These are phyloP conservation scores for Petrocephalus zakoni DNA, from an alignment of 2,113 vertebrate species.

Conservation along the genomic window DNA sequence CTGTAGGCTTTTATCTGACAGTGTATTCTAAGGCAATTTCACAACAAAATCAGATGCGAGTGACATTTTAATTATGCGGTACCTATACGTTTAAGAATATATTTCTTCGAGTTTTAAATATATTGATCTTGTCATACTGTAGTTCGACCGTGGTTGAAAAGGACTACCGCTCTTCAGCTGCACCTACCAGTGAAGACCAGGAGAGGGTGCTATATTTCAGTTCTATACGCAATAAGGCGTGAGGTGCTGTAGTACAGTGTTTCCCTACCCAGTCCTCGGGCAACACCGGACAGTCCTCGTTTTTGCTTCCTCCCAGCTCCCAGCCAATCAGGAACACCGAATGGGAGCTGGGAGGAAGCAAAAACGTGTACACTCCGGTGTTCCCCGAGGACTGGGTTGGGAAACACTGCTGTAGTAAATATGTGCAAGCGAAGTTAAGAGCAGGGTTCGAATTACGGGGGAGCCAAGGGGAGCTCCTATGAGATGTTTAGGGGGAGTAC, in stretches of 20 bases:
- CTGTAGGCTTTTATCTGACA: background rate
- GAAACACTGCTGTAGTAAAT: too few relatives aligned
- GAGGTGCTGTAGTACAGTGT: background rate
- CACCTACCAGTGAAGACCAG: background rate
- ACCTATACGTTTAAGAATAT: background rate
- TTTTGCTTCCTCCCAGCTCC: too few relatives aligned
- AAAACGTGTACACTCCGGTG: too few relatives aligned
- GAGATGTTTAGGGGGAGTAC: too few relatives aligned
- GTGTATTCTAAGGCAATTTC: background rate
- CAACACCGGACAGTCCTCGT: too few relatives aligned
- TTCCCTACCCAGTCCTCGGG: too few relatives aligned
- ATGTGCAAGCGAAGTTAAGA: background rate
- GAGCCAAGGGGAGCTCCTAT: too few relatives aligned
- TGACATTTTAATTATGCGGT: background rate
- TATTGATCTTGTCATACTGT: background rate
- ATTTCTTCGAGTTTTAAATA: background rate
- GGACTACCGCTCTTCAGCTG: background rate
- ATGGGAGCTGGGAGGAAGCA: too few relatives aligned
- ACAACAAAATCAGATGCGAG: background rate
- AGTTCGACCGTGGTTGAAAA: background rate
- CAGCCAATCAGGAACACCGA: too few relatives aligned
- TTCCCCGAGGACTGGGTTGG: too few relatives aligned
- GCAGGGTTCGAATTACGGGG: too few relatives aligned
- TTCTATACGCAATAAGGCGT: background rate
- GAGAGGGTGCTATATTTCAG: background rate